Evolutionary conservation across 1,140 invertebrate genomes (phyloP).

Genomic region (Scaptomyza graminum): DNA sequence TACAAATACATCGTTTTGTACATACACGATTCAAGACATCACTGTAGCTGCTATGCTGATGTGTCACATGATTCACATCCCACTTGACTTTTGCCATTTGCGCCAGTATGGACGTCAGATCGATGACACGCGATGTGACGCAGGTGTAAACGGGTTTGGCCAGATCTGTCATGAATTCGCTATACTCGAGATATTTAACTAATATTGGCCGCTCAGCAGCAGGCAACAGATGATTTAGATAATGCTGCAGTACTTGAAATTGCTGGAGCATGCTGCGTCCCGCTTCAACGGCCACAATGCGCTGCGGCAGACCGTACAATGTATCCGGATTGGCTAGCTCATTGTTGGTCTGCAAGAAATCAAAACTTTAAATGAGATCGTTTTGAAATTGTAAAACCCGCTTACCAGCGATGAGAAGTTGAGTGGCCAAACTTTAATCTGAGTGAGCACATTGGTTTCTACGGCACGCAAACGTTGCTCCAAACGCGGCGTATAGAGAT

Average conservation of each 20-base stretch:
- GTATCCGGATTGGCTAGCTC: slow-evolving; percentile 89
- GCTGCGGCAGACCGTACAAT: slow-evolving; percentile 92
- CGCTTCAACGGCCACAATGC: slow-evolving; percentile 96
- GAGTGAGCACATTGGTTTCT: slow-evolving; percentile 86
- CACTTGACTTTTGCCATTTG: slow-evolving; percentile 97
- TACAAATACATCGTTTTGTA: background rate
- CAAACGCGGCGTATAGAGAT: slow-evolving; percentile 88
- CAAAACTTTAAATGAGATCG: background rate
- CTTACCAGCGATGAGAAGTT: slow-evolving; percentile 80
- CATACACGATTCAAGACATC: slow-evolving; percentile 88
- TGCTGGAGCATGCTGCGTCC: slow-evolving; percentile 95
- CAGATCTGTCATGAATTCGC: slow-evolving; percentile 86
- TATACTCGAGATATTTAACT: slow-evolving; percentile 83
- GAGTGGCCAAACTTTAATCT: slow-evolving; percentile 78
- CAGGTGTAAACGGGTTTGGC: slow-evolving; percentile 93
- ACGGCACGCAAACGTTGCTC: slow-evolving; percentile 91
- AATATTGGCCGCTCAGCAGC: slow-evolving; percentile 82
- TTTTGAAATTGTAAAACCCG: background rate
- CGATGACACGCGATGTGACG: slow-evolving; percentile 91
- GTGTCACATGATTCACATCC: slow-evolving; percentile 98
- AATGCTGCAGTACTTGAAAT: slow-evolving; percentile 91
- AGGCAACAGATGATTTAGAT: slow-evolving; percentile 90
- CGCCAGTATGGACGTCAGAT: slow-evolving; percentile 90
- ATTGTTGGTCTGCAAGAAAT: slow-evolving; percentile 79
- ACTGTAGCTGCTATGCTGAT: slow-evolving; percentile 96